Base-by-base conservation (phyloP, 2,888 invertebrate genomes). In the Heteromyza rotundicornis region DNA sequence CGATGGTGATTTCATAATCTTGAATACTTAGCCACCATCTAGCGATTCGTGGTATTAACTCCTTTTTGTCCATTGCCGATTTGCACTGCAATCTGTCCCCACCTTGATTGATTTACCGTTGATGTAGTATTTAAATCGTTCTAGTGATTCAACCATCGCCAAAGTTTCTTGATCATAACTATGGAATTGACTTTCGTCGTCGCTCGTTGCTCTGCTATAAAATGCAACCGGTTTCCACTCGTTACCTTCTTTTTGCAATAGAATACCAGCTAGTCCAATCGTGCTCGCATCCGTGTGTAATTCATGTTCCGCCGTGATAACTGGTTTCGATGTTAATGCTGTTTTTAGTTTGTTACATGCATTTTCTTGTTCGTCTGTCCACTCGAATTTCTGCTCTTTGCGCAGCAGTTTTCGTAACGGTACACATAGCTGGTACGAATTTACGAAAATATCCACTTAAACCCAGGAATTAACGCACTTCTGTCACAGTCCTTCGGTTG, bases 91-190 rank as follows among this genome's bases (percentile, higher is more conserved):
- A 16, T 65, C 63, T 1, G 62, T 65, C 14, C 49, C 22, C 1
- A 64, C 57, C 36, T 23, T 52, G 10, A 64, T 32, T 27, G 49
- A 7, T 36, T 60, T 65, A 20, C 68, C 68, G 27, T 64, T 27
- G 5, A 70, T 32, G 52, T 68, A 70, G n/a, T 62, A 61, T 14
- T 62, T 40, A 47, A 70, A 66, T 35, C 57, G 27, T 22, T 59
- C 47, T 16, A 66, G 5, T 17, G 59, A 56, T 53, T 68, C 64
- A 16, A 70, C 63, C 3, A 66, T 53, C 2, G 64, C 64, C 36
- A 63, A 53, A 0, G 77, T 76, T 58, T 80, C 70, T 0, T 81
- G 65, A 50, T 81, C 79, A 57, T 79, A 80, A 50, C 72, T 75
- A 49, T 77, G 73, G 56, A 72, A 79, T 2, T 70, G 58, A 16